Evolutionary conservation across 2,888 invertebrate genomes (phyloP), one percentile per base, ranked within the genome.

Genomic region (Cacoxenus indagator): DNA sequence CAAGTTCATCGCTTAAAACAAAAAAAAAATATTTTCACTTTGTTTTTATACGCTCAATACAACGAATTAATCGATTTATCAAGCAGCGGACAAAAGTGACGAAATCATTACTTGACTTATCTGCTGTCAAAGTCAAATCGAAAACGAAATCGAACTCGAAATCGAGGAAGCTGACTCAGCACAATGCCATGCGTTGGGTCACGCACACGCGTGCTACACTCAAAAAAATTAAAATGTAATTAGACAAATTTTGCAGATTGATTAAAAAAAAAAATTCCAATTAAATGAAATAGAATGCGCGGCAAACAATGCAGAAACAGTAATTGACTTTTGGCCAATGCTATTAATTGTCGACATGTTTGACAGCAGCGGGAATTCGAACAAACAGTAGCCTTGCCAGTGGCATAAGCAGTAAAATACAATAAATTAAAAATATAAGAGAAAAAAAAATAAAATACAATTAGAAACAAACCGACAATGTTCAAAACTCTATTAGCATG

Each of bases 381-480:
- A 51, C 51, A 51, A 51, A 19, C 51, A 70, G 62, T 67, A 70
- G 70, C 65, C 70, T 70, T 70, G 70, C 70, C 70, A 61, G 31
- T 43, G 65, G 67, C 70, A 65, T 19, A 54, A 59, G 43, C 65
- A 55, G 24, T 37, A 37, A 43, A 26, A 37, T 17, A 57, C 27
- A 19, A 26, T n/a, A 26, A 57, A 19, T 22, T 2, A 54, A 4
- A 46, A 55, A 43, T 55, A 37, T 37, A 37, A 51, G 55, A 24
- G 29, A 55, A n/a, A 29, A 54, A 31, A 37, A 17, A 26, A 66
- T 27, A 26, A 24, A n/a, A n/a, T n/a, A 5, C 9, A 57, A 29
- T 45, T 43, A 14, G 57, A 37, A 14, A 14, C 14, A 11, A 8
- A 37, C 37, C 14, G 37, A 37, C 9, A 11, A 37, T 37, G 37